Percentiles rank a stretch among this genome's conserved stretches.
phyloP scores from a whole-genome alignment of 1,140 invertebrate genomes.

The Trialeurodes vaporariorum region DNA sequence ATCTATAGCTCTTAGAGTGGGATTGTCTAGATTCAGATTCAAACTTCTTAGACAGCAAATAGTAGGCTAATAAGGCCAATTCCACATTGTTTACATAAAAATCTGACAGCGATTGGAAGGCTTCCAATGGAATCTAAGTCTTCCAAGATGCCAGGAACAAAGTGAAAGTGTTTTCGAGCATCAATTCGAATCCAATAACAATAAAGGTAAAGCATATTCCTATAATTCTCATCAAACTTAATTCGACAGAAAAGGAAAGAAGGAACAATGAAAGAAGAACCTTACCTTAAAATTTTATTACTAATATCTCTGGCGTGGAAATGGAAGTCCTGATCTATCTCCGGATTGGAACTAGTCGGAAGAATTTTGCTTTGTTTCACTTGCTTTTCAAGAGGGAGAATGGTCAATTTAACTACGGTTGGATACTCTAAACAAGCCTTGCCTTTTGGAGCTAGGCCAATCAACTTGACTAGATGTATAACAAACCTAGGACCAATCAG shows the following conservation, averaged over 20 bases:
- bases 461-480: slow-evolving; percentile 20
- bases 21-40: no score
- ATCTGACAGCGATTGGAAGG: no score
- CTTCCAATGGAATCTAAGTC: no score
- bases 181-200: neutral
- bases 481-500: slow-evolving; percentile 19
- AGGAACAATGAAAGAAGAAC: neutral
- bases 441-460: slow-evolving; percentile 24
- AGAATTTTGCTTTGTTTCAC: slow-evolving; percentile 19
- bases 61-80: no score
- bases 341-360: slow-evolving; percentile 15
- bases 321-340: slow-evolving; percentile 22
- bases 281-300: slow-evolving; percentile 22
- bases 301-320: slow-evolving; percentile 20
- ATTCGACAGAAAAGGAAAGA: neutral
- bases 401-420: slow-evolving; percentile 21
- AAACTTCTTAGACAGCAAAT: no score
- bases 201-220: neutral
- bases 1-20: no score
- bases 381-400: slow-evolving; percentile 21
- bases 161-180: no score
- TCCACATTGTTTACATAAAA: no score
- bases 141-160: no score
- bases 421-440: slow-evolving; percentile 19
- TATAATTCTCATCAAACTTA: slow-evolving; percentile 5